phyloP scores from a whole-genome alignment of 2,113 vertebrate genomes.

The Ivindomyrus marchei region DNA sequence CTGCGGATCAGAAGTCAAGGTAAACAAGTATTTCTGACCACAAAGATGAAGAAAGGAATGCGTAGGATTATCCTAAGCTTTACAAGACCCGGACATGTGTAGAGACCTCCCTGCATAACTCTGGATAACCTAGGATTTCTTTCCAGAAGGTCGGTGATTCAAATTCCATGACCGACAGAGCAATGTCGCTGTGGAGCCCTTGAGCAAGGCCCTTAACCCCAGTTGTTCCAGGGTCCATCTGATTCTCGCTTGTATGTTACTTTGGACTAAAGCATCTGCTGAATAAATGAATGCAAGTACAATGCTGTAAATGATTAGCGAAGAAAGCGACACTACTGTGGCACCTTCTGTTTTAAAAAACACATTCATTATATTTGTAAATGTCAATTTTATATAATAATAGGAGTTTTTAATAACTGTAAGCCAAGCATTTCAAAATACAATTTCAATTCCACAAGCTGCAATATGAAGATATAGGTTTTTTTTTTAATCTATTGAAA shows the following conservation, averaged over 20 bases:
- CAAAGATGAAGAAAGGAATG: not conserved
- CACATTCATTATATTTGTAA: conserved; percentile 14
- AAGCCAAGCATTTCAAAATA: conserved; percentile 11
- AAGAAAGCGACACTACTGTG: not conserved
- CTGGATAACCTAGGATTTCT: not conserved
- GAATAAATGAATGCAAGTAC: not conserved
- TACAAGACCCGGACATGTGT: not conserved
- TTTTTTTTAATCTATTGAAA: conserved; percentile 17
- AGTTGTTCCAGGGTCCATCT: not conserved
- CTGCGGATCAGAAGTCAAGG: not conserved
- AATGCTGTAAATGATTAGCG: not conserved
- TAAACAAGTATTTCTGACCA: not conserved
- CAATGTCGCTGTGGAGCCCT: not conserved
- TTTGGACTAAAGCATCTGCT: not conserved
- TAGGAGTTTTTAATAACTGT: conserved; percentile 8
- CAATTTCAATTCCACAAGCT: conserved; percentile 16
- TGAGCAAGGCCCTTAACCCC: not conserved
- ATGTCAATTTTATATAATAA: conserved; percentile 27
- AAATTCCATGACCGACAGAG: not conserved
- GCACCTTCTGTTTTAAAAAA: not conserved
- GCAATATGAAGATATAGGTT: conserved; percentile 11
- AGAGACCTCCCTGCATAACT: not conserved
- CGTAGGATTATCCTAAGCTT: not conserved
- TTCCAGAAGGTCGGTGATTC: not conserved
- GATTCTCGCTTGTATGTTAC: not conserved